A percentile compares a stretch with the other conserved stretches of the same genome.
phyloP scores from a whole-genome alignment of 2,888 invertebrate species.

The Troides helena region DNA sequence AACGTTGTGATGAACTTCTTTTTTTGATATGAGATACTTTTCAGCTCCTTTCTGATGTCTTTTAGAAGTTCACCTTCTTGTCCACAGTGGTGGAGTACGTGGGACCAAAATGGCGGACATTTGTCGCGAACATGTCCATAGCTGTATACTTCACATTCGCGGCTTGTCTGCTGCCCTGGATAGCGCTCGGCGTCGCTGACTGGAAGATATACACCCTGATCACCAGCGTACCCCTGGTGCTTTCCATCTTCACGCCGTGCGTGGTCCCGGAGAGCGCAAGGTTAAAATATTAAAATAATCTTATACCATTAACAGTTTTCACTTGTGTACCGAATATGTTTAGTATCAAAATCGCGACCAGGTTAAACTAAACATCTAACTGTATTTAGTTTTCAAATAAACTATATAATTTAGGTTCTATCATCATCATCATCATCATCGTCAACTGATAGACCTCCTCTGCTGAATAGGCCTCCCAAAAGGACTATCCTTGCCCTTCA shows the following conservation, averaged over 20 bases:
- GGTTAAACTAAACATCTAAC: too few species aligned
- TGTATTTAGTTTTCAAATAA: too few species aligned
- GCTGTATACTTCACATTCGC: slow-evolving; percentile 92
- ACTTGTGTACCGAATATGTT: too few species aligned
- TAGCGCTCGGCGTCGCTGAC: slow-evolving; percentile 87
- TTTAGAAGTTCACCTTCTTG: background rate
- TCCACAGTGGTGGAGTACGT: slow-evolving; percentile 91
- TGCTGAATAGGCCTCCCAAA: too few species aligned
- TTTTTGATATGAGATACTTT: too few species aligned
- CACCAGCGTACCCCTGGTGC: slow-evolving; percentile 86
- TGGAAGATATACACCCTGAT: slow-evolving; percentile 88
- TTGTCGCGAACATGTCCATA: slow-evolving; percentile 95
- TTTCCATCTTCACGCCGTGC: slow-evolving; percentile 86
- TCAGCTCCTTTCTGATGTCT: too few species aligned
- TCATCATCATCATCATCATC: too few species aligned
- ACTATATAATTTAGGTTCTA: too few species aligned
- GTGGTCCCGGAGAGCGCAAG: slow-evolving; percentile 92
- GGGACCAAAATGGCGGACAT: slow-evolving; percentile 93
- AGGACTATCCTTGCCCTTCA: too few species aligned
- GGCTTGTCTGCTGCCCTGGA: slow-evolving; percentile 91
- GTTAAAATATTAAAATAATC: slow-evolving; percentile 52
- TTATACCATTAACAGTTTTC: too few species aligned
- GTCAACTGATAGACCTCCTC: too few species aligned
- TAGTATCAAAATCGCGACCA: too few species aligned
- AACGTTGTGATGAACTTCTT: background rate